A percentile compares a stretch with the other conserved stretches of the same genome.
Evolutionary conservation across 2,797 vertebrate genomes (phyloP).

Genomic region (Spinus olivaceus): DNA sequence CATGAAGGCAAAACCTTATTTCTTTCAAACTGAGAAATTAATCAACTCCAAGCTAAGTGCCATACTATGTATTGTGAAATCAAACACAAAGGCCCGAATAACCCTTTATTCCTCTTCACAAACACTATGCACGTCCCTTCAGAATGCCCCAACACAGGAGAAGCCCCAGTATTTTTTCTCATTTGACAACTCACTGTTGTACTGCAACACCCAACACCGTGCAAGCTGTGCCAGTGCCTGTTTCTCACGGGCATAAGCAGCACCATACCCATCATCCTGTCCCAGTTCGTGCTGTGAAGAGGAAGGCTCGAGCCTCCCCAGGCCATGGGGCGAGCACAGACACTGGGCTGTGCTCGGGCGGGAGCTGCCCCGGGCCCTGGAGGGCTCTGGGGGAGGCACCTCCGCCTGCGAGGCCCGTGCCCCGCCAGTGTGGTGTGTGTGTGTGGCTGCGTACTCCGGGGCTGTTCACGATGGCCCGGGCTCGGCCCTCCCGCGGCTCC

Average conservation of each 20-base stretch:
- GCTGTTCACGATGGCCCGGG: fast-evolving
- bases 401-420: background rate
- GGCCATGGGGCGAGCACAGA: background rate
- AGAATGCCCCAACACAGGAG: too few relatives aligned
- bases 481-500: background rate
- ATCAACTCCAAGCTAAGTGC: background rate
- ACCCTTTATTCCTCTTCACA: background rate
- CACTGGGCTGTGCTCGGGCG: fast-evolving
- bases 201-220: background rate
- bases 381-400: background rate
- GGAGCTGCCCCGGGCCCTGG: background rate
- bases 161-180: fast-evolving
- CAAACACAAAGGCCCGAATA: background rate
- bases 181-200: fast-evolving
- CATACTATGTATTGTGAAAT: background rate
- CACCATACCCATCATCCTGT: fast-evolving
- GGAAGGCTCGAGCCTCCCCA: background rate
- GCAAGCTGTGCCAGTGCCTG: fast-evolving
- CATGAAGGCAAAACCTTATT: fast-evolving
- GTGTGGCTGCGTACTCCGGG: too few relatives aligned
- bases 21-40: background rate
- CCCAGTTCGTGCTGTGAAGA: fast-evolving
- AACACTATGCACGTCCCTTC: fast-evolving
- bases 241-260: background rate
- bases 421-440: too few relatives aligned